A percentile compares a stretch with the other conserved stretches of the same genome.
phyloP scores from a whole-genome alignment of 1,140 invertebrate species.

The Procambarus clarkii region DNA sequence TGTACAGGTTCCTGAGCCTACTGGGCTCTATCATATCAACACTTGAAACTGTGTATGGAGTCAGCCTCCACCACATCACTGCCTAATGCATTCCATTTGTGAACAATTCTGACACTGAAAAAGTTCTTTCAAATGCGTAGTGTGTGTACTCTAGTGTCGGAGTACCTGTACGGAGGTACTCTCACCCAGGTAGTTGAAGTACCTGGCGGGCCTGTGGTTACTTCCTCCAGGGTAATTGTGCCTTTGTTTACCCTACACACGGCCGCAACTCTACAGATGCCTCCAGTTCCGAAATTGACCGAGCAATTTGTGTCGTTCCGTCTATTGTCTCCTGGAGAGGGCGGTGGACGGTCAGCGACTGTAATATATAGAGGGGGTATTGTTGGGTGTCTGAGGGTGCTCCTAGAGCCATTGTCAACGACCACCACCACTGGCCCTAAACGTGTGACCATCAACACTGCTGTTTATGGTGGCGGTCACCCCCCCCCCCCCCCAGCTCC shows the following conservation, averaged over 20 bases:
- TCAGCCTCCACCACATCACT: too few species aligned
- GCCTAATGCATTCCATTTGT: too few species aligned
- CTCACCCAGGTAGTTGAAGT: background rate
- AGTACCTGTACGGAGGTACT: too few species aligned
- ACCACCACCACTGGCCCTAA: background rate
- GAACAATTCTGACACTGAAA: too few species aligned
- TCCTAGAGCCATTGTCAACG: background rate
- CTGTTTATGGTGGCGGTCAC: background rate
- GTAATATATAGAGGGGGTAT: conserved; percentile 14
- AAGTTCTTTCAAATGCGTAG: too few species aligned
- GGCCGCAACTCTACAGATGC: conserved; percentile 14
- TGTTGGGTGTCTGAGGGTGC: background rate
- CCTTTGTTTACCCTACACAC: conserved; percentile 25
- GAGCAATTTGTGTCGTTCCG: conserved; percentile 23
- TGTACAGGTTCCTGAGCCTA: too few species aligned
- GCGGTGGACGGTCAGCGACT: conserved; percentile 9
- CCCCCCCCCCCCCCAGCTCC: background rate
- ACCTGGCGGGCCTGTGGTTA: conserved; percentile 15
- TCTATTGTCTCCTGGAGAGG: conserved; percentile 31
- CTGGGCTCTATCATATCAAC: too few species aligned
- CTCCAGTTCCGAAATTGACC: conserved; percentile 35
- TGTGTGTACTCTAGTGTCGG: too few species aligned
- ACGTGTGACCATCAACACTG: conserved; percentile 2
- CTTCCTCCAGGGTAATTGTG: conserved; percentile 7
- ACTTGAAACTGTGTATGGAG: too few species aligned